Base-by-base conservation (phyloP, 92 coral and sea anemone genomes). In the Diadumene lineata region DNA sequence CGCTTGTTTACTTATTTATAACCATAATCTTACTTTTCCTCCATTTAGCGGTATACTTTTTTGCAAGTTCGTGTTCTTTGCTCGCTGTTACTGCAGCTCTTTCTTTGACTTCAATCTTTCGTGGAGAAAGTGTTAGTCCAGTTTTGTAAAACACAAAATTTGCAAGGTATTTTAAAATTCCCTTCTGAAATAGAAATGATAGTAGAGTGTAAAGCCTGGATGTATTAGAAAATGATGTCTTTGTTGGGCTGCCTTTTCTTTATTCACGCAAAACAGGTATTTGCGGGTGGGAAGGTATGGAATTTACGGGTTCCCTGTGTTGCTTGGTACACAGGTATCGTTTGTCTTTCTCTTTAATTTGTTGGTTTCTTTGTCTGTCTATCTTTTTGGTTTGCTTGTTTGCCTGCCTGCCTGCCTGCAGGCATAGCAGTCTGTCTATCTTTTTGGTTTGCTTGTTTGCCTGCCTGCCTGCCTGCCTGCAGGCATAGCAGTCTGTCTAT, bases 131-230 rank as follows among this genome's bases (percentile, higher is more conserved):
- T 1, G 51, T 60, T 28, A 56, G 72, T 17, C 80, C 87, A 19
- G 90, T 86, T 18, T 78, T 75, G 77, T 92, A 91, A 72, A 87
- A 77, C 50, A 92, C 88, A 31, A 86, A 24, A 33, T 86, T 84
- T 9, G 91, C 97, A 43, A 84, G 28, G 51, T 81, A 82, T 7
- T 94, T 89, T 29, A 94, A 63, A n/a, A 94, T 75, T 23, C 82
- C 90, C 86, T 84, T 94, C 98, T 94, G 68, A 30, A 76, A 77
- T 0, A 7, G 24, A 78, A 68, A 38, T 27, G 27, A 30, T 25
- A 29, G 11, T 6, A 4, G 13, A 38, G 13, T 38, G 13, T 38
- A 38, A 38, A 38, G n/a, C n/a, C 17, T 44, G 51, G 19, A 53
- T 9, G 24, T 3, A 9, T 53, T 15, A n/a, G 27, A 3, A 62